Conservation (phyloP, 2,888 invertebrate species). For the Stictocephala bisonia region DNA sequence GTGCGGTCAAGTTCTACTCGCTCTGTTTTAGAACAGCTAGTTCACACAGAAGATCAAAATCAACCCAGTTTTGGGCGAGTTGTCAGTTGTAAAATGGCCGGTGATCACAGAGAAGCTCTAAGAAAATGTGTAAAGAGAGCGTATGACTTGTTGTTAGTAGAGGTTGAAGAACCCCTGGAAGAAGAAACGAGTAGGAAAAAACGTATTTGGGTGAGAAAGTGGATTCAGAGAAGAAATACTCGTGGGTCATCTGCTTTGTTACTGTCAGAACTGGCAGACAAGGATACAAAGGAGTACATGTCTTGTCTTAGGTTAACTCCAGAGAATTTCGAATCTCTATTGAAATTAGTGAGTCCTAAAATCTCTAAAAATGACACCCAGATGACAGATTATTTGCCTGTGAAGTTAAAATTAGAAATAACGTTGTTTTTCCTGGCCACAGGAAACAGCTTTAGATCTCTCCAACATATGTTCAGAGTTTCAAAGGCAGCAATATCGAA, state of each 20-base stretch:
- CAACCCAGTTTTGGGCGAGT: too few relatives aligned
- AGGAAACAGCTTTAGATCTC: slow-evolving; percentile 34
- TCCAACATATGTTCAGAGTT: slow-evolving; percentile 34
- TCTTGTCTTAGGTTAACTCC: slow-evolving; percentile 40
- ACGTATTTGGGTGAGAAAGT: slow-evolving; percentile 44
- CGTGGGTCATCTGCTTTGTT: slow-evolving; percentile 42
- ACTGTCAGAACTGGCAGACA: slow-evolving; percentile 41
- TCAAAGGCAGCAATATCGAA: too few relatives aligned
- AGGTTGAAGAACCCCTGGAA: background rate
- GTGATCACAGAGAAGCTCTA: too few relatives aligned
- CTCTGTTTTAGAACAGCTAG: too few relatives aligned
- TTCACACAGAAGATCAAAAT: too few relatives aligned
- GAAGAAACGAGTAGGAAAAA: slow-evolving; percentile 43
- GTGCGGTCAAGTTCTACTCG: too few relatives aligned
- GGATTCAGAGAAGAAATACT: slow-evolving; percentile 44
- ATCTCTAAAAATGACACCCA: slow-evolving; percentile 29
- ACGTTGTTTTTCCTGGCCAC: slow-evolving; percentile 24
- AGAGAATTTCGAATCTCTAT: slow-evolving; percentile 32
- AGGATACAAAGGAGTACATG: slow-evolving; percentile 42
- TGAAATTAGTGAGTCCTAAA: slow-evolving; percentile 19
- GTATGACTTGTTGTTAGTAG: background rate
- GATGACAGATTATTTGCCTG: slow-evolving; percentile 16
- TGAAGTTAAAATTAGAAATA: slow-evolving; percentile 27
- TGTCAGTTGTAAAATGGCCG: too few relatives aligned
- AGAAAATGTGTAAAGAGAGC: too few relatives aligned